These are phyloP conservation scores for Punctoribates punctum DNA, from an alignment of 2,888 invertebrate species.

Conservation along the genomic window DNA sequence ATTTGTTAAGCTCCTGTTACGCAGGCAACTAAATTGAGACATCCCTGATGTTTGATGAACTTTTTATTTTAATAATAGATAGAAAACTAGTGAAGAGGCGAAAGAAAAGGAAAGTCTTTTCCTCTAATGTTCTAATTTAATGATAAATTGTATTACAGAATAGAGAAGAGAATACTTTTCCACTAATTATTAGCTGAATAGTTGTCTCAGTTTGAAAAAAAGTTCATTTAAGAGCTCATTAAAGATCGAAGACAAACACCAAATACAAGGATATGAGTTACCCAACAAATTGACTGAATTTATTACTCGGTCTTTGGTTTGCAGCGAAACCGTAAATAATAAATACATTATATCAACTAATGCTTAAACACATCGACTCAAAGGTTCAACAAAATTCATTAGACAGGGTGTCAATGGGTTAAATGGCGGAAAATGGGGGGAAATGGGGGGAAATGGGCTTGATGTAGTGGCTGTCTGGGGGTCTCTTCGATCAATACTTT, in stretches of 20 bases:
- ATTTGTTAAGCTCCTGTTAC: too few relatives aligned
- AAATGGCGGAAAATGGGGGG: too few relatives aligned
- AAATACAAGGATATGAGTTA: too few relatives aligned
- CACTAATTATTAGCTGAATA: neutral
- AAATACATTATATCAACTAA: too few relatives aligned
- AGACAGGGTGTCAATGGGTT: too few relatives aligned
- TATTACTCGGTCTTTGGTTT: neutral
- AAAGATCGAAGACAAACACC: neutral
- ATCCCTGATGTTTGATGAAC: neutral
- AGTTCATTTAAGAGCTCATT: neutral
- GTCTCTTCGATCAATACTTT: too few relatives aligned
- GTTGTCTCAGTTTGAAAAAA: neutral
- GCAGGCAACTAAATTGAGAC: too few relatives aligned
- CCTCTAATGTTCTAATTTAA: neutral
- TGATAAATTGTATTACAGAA: neutral
- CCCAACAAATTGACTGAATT: neutral
- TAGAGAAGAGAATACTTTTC: neutral
- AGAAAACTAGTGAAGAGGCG: neutral
- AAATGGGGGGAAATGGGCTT: too few relatives aligned
- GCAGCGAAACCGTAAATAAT: neutral
- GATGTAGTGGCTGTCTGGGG: too few relatives aligned
- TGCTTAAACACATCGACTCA: too few relatives aligned
- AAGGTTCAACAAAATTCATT: too few relatives aligned
- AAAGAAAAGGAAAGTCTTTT: neutral
- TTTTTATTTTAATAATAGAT: neutral